Percentiles rank a stretch among this genome's conserved stretches.
These are phyloP conservation scores for Cairina moschata DNA, from an alignment of 2,113 vertebrate genomes.

Conservation along the genomic window DNA sequence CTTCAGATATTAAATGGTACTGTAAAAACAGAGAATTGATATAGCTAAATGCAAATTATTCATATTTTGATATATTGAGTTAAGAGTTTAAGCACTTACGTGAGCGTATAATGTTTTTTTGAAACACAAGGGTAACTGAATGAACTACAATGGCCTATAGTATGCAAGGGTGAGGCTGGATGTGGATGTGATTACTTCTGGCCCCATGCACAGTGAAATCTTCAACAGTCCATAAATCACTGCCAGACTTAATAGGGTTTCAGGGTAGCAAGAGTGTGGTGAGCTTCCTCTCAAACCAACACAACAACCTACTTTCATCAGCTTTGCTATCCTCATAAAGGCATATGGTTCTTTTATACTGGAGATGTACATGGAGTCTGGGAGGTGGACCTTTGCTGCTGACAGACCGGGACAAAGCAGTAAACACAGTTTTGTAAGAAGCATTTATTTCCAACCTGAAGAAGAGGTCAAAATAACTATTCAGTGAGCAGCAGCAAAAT, in stretches of 20 bases:
- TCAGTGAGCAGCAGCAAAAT: neutral
- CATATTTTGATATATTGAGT: neutral
- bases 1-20: neutral
- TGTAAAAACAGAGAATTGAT: neutral
- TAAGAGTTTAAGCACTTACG: rapidly evolving
- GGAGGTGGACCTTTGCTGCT: neutral
- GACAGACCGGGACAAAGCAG: neutral
- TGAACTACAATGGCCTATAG: neutral
- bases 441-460: neutral
- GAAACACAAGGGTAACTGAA: neutral
- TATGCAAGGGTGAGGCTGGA: neutral
- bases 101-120: neutral
- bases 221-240: neutral
- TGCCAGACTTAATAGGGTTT: neutral
- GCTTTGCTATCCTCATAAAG: neutral
- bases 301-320: neutral
- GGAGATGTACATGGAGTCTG: neutral
- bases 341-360: neutral
- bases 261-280: neutral
- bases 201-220: neutral
- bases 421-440: neutral
- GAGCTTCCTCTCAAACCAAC: neutral
- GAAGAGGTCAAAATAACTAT: neutral
- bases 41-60: neutral
- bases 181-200: neutral